Percentiles rank a stretch among this genome's conserved stretches.
Conservation (phyloP, 2,797 vertebrate genomes). For the Sitta carolinensis region DNA sequence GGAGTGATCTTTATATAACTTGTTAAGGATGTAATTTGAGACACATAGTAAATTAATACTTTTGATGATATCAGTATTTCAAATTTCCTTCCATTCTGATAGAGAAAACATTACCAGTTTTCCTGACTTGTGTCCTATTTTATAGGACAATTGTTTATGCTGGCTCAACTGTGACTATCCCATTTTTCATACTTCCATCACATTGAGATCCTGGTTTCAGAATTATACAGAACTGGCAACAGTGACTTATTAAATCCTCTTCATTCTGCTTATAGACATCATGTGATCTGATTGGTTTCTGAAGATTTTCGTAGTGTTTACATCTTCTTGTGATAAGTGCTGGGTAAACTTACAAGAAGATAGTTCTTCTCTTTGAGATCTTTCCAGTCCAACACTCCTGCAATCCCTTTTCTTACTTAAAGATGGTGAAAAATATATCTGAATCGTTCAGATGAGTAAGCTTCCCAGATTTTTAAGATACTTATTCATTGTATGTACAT, state of each 20-base stretch:
- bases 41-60: neutral
- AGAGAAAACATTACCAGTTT: neutral
- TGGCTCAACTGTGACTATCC: neutral
- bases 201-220: neutral
- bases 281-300: neutral
- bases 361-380: neutral
- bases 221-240: neutral
- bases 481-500: neutral
- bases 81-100: neutral
- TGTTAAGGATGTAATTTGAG: neutral
- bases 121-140: neutral
- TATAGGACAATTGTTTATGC: neutral
- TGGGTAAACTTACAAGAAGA: neutral
- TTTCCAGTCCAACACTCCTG: neutral
- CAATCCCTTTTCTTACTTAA: neutral
- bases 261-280: neutral
- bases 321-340: accelerated
- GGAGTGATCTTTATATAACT: neutral
- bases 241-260: neutral
- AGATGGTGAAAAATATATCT: neutral
- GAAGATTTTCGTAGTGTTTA: neutral
- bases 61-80: neutral
- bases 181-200: neutral
- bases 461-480: neutral
- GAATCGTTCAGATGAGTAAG: neutral